These are phyloP conservation scores for Tadarida brasiliensis DNA, from an alignment of 2,797 vertebrate species.

Conservation along the genomic window DNA sequence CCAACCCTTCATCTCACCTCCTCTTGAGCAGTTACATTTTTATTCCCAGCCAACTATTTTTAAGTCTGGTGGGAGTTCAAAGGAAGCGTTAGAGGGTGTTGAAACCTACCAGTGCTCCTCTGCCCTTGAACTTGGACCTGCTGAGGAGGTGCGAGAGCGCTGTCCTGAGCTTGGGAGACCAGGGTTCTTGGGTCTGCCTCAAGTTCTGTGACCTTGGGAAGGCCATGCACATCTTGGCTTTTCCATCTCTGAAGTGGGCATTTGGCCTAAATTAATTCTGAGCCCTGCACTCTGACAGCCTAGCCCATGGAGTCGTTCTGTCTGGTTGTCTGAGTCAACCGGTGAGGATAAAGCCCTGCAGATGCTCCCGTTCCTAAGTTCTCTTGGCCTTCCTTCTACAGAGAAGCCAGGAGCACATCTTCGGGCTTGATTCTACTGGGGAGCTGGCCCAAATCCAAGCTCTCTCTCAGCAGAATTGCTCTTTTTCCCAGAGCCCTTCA, in stretches of 20 bases:
- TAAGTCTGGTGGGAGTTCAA: not conserved
- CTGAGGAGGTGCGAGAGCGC: not conserved
- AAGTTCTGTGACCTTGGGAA: not conserved
- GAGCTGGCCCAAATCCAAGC: not conserved
- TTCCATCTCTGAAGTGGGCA: not conserved
- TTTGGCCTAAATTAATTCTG: not conserved
- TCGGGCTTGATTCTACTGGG: not conserved
- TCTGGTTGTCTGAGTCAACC: not conserved
- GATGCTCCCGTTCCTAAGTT: fast-evolving
- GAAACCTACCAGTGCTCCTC: not conserved
- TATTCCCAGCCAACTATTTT: conserved; percentile 24
- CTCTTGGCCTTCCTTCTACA: not conserved
- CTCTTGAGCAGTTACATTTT: conserved; percentile 12
- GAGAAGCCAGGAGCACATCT: not conserved
- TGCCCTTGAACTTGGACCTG: not conserved
- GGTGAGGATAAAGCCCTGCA: not conserved
- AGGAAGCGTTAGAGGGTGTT: not conserved
- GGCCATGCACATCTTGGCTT: not conserved
- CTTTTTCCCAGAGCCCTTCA: not conserved
- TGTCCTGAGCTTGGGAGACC: not conserved
- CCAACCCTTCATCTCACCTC: not conserved
- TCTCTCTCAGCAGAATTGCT: not conserved
- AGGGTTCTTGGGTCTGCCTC: not conserved
- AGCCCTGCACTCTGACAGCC: not conserved
- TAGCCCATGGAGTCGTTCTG: not conserved